phyloP scores from a whole-genome alignment of 2,888 invertebrate species.

The Plebejus anna region DNA sequence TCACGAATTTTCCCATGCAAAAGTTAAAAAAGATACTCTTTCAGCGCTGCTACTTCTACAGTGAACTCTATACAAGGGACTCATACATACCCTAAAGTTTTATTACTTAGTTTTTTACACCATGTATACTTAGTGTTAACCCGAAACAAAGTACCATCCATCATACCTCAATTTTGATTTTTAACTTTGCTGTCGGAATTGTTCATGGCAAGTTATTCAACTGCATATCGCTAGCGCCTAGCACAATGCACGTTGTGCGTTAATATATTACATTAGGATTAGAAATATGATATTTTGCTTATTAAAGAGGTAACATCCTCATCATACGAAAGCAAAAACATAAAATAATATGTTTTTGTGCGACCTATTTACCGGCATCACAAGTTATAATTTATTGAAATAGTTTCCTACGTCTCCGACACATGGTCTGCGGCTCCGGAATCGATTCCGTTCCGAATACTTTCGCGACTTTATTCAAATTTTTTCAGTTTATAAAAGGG shows the following conservation, averaged over 20 bases:
- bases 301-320: neutral
- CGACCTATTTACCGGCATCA: conserved; percentile 41
- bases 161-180: too few species aligned
- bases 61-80: too few species aligned
- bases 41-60: too few species aligned
- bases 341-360: conserved; percentile 25
- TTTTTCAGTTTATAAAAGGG: conserved; percentile 38
- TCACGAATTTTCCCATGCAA: too few species aligned
- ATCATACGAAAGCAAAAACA: conserved; percentile 14
- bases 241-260: neutral
- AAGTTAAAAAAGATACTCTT: too few species aligned
- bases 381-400: conserved; percentile 51
- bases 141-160: too few species aligned
- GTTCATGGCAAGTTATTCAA: too few species aligned
- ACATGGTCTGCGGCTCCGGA: conserved; percentile 40
- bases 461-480: conserved; percentile 38
- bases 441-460: conserved; percentile 41
- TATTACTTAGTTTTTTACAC: too few species aligned
- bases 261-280: neutral
- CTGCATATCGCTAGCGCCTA: neutral
- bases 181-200: neutral
- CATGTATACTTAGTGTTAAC: too few species aligned
- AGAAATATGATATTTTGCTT: neutral
- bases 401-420: conserved; percentile 54
- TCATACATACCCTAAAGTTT: too few species aligned